A percentile compares a stretch with the other conserved stretches of the same genome.
phyloP scores from a whole-genome alignment of 2,797 vertebrate genomes.

The Sciurus carolinensis region DNA sequence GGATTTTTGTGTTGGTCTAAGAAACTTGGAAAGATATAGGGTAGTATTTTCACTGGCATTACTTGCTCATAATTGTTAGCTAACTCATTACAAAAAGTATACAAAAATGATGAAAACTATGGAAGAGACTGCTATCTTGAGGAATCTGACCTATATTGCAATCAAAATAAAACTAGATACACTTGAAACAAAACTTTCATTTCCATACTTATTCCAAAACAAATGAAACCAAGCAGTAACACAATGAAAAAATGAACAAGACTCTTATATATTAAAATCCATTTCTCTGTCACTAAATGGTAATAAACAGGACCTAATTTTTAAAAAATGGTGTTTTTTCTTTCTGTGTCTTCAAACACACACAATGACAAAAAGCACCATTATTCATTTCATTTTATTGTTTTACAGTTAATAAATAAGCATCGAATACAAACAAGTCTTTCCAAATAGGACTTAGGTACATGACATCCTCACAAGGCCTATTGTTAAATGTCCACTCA shows the following conservation, averaged over 20 bases:
- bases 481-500: background rate
- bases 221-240: constrained; percentile 40
- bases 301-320: background rate
- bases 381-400: constrained; percentile 11
- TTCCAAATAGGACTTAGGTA: background rate
- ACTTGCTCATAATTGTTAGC: constrained; percentile 5
- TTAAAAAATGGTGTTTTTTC: background rate
- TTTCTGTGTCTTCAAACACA: background rate
- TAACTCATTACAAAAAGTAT: constrained; percentile 23
- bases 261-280: background rate
- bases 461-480: background rate
- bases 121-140: background rate
- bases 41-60: background rate
- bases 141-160: constrained; percentile 19
- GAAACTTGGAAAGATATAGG: background rate
- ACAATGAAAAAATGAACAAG: constrained; percentile 2
- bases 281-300: background rate
- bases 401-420: background rate
- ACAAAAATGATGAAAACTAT: background rate
- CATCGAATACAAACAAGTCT: background rate
- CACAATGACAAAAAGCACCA: background rate
- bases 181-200: constrained; percentile 6
- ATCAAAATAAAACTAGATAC: background rate
- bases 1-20: background rate
- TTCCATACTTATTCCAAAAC: background rate